Base-by-base conservation (phyloP, 2,888 invertebrate genomes). In the Galeruca laticollis region DNA sequence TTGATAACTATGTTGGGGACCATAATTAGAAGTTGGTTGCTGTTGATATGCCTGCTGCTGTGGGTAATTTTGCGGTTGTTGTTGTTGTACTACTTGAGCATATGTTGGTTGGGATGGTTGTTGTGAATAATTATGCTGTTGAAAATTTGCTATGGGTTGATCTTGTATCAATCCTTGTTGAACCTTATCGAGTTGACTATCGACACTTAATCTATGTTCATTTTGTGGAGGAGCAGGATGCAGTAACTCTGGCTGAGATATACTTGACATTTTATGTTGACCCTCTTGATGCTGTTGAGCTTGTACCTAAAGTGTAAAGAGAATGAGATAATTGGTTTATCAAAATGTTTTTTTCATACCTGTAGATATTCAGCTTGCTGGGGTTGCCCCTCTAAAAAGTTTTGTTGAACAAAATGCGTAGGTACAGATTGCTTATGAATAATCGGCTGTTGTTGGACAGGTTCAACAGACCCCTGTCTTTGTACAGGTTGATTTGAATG, bases 191-290 rank as follows among this genome's bases (percentile, higher is more conserved):
- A 85, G 70, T 69, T 85, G 85, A 71, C 83, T 82, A 65, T 84
- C 85, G 9, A 84, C 82, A 68, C 84, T 84, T 60, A 84, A 74
- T 37, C 74, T 66, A 54, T 73, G 73, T 60, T 77, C 77, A 63
- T 71, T 76, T 47, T 77, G 75, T 51, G 74, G 73, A 2, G 77
- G 69, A 21, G 77, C 64, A 5, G 79, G 64, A 63, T 81, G 83
- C 47, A 83, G 70, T 61, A 84, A 59, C 60, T 85, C 85, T 0
- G 85, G 84, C 72, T 85, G 85, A 0, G 85, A 84, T 20, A 84
- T 82, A 40, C 83, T 84, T 3, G 84, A 83, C 18, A 84, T 70
- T 52, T 84, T 79, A 62, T 84, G 83, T 67, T 81, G 81, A 65
- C 66, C 73, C 26, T 82, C 81, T 61, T 80, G 80, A 60, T 79